Conservation (phyloP, 2,113 vertebrate genomes). For the Clarias gariepinus region DNA sequence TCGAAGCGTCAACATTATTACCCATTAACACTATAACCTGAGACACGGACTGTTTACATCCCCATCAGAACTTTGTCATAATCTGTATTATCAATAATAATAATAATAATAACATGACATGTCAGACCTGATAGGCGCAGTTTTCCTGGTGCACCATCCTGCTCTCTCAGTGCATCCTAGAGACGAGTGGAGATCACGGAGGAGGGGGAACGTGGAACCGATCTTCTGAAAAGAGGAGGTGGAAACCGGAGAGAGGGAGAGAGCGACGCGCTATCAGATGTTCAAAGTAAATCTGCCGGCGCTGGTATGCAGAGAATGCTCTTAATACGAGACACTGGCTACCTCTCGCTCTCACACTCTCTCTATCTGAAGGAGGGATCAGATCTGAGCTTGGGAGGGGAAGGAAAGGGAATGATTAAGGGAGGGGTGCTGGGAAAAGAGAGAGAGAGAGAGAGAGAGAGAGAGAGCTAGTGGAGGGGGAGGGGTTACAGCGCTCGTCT, state of each 20-base stretch:
- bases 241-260: background rate
- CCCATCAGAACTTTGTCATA: background rate
- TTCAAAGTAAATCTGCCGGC: background rate
- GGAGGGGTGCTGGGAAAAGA: conserved; percentile 52
- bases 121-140: conserved; percentile 40
- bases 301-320: conserved; percentile 4
- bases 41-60: background rate
- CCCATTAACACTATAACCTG: background rate
- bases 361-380: conserved; percentile 52
- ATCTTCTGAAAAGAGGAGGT: background rate
- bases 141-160: conserved; percentile 45
- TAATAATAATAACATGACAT: background rate
- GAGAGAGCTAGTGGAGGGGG: conserved; percentile 46
- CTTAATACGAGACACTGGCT: background rate
- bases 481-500: conserved; percentile 54
- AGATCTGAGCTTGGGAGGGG: conserved; percentile 62
- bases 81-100: too few relatives aligned
- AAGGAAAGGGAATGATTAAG: conserved; percentile 36
- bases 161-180: conserved; percentile 45
- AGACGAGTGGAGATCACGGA: conserved; percentile 16
- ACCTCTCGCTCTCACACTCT: background rate
- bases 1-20: background rate
- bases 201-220: conserved; percentile 3
- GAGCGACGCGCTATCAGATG: background rate
- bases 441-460: conserved; percentile 42